Evolutionary conservation across 2,797 vertebrate genomes (phyloP), one percentile per base, ranked within the genome.

Genomic region (Scomberomorus guttatus): DNA sequence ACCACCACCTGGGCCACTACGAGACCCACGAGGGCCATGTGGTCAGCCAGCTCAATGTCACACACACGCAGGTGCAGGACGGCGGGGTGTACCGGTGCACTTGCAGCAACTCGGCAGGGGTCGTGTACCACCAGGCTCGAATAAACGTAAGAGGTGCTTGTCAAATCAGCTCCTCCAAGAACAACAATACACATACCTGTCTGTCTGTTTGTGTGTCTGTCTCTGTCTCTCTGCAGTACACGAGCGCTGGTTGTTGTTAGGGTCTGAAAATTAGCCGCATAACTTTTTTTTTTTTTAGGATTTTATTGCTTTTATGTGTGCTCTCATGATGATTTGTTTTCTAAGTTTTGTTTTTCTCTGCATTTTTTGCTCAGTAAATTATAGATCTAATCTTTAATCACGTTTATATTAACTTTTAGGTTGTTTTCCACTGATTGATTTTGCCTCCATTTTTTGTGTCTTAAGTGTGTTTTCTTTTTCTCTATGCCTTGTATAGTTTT

Each of bases 121-220:
- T 97, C 93, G 96, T 98, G 96, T 96, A 96, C 92, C 99, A 99
- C 97, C 98, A 99, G 98, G 98, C 98, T 98, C 98, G 98, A 98
- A 99, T 99, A 99, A 99, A 99, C 98, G 98, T 99, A 99, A 99
- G 98, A 99, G 98, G 98, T 99, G 98, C 98, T 99, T 99, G 98
- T 99, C 98, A 98, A 97, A 98, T 99, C 97, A 98, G 96, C 97
- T 99, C 97, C 97, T 99, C 97, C 96, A 98, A 98, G 95, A 94
- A 96, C 94, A 95, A 92, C 87, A 92, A 92, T 93, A 94, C 94
- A 94, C 92, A 95, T 93, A 92, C 88, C 89, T 84, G 90, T 92
- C 87, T 89, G 86, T 92, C 78, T 88, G 48, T 91, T 25, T 89
- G 68, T 86, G 12, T 90, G 73, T 82, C 51, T 91, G 78, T 89